Base-by-base conservation (phyloP, 2,797 vertebrate genomes). In the Pyrocephalus nanus region DNA sequence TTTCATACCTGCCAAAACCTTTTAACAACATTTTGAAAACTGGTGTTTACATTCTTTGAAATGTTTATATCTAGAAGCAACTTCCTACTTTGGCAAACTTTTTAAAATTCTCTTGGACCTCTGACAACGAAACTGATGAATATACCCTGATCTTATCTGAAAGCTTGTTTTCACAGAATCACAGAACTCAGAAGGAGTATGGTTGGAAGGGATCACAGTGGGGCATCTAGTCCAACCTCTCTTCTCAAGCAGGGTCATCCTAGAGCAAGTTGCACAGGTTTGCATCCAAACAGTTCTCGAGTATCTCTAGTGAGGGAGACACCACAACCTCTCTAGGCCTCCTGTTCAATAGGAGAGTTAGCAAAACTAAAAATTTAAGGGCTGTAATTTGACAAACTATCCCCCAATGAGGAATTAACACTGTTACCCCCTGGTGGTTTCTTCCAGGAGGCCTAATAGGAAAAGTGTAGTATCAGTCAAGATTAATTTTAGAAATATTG, bases 1-100 rank as follows among this genome's bases (percentile, higher is more conserved):
- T 92, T 93, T 90, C 50, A 50, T 92, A 88, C 72, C 65, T 94
- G 73, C 73, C 73, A 93, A 93, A 93, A 76, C 40, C 53, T 91
- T 64, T 76, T 67, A 74, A 77, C 45, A 86, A 69, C 15, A 2
- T 86, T 92, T 84, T 88, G 73, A 94, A 84, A 70, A 88, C n/a
- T 67, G 34, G 29, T 84, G 50, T 91, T 94, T 75, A 78, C 65
- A 51, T 72, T 93, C 70, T 81, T 66, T 79, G 48, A 82, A 79
- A 88, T 79, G 51, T 78, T 91, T 87, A 3, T 73, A 70, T 60
- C 38, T 55, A 72, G 64, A 85, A 94, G 61, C 50, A 81, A 27
- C 38, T 34, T 88, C 55, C 34, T 84, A 14, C 60, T 84, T 84
- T 85, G 67, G 65, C 74, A 92, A 84, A 87, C 67, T 71, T 79